These are phyloP conservation scores for Hartigia nigra DNA, from an alignment of 2,888 invertebrate species.

Conservation along the genomic window DNA sequence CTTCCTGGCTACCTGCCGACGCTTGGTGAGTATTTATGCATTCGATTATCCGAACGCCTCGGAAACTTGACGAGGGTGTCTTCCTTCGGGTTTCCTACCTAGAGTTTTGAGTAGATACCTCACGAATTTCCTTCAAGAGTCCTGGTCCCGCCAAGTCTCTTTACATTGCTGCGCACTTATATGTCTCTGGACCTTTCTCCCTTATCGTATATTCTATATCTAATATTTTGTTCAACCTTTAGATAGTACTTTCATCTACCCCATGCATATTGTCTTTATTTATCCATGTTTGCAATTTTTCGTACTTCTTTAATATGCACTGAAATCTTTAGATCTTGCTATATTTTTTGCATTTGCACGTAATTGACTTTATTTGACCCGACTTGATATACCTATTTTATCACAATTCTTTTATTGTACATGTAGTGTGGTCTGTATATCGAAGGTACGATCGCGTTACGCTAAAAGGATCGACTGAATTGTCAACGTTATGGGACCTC, in stretches of 20 bases:
- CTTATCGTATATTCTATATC: background rate
- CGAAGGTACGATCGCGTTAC: background rate
- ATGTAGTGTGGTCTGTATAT: background rate
- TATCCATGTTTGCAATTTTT: background rate
- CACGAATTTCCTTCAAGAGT: background rate
- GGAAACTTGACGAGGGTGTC: slow-evolving; percentile 4
- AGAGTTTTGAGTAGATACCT: background rate
- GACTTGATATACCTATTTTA: background rate
- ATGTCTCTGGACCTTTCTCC: background rate
- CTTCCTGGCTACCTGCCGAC: background rate
- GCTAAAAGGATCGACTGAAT: background rate
- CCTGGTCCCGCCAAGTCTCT: background rate
- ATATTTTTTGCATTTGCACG: background rate
- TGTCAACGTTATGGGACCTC: background rate
- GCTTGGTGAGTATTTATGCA: slow-evolving; percentile 7
- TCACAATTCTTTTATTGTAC: background rate
- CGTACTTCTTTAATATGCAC: background rate
- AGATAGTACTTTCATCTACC: background rate
- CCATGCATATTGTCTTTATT: background rate
- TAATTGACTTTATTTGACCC: background rate
- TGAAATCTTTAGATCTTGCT: background rate
- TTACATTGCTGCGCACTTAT: background rate
- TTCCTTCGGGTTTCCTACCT: background rate
- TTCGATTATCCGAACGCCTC: slow-evolving; percentile 6
- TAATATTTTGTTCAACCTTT: background rate